Evolutionary conservation across 1,140 invertebrate species (phyloP).

Genomic region (Brachystomella parvula): DNA sequence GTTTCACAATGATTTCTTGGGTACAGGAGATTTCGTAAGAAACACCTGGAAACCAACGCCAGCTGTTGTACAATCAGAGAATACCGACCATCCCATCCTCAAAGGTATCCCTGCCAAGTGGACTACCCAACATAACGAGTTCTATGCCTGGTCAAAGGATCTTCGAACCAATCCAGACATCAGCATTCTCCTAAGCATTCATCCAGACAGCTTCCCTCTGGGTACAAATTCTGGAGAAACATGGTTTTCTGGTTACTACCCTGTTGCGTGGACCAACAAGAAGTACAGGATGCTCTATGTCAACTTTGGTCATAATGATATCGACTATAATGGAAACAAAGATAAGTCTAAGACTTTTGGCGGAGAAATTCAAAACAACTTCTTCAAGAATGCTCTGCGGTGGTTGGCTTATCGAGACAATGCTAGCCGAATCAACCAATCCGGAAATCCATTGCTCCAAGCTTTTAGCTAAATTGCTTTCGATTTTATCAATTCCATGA

Average conservation of each 20-base stretch:
- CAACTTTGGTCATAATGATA: slow-evolving; percentile 33
- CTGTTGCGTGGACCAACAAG: slow-evolving; percentile 26
- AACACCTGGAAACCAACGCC: slow-evolving; percentile 31
- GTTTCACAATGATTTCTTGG: slow-evolving; percentile 27
- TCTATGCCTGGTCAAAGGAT: slow-evolving; percentile 22
- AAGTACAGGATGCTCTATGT: slow-evolving; percentile 26
- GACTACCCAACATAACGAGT: slow-evolving; percentile 19
- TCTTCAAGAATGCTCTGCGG: slow-evolving; percentile 12
- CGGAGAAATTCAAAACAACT: slow-evolving; percentile 18
- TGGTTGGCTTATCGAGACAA: slow-evolving; percentile 15
- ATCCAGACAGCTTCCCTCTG: slow-evolving; percentile 23
- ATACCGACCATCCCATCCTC: slow-evolving; percentile 10
- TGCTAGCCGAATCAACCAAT: too few species aligned
- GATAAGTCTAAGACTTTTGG: slow-evolving; percentile 20
- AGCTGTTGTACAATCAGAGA: slow-evolving; percentile 14
- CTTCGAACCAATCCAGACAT: slow-evolving; percentile 21
- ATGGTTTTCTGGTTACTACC: slow-evolving; percentile 28
- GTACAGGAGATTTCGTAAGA: slow-evolving; percentile 20
- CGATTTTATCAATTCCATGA: too few species aligned
- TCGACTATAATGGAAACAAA: slow-evolving; percentile 28
- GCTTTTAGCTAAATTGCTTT: too few species aligned
- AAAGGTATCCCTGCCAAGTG: slow-evolving; percentile 16
- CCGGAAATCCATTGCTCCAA: neutral
- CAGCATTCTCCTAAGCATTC: slow-evolving; percentile 18
- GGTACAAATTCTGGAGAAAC: slow-evolving; percentile 27